Evolutionary conservation across 2,888 invertebrate species (phyloP).

Genomic region (Phania funesta): DNA sequence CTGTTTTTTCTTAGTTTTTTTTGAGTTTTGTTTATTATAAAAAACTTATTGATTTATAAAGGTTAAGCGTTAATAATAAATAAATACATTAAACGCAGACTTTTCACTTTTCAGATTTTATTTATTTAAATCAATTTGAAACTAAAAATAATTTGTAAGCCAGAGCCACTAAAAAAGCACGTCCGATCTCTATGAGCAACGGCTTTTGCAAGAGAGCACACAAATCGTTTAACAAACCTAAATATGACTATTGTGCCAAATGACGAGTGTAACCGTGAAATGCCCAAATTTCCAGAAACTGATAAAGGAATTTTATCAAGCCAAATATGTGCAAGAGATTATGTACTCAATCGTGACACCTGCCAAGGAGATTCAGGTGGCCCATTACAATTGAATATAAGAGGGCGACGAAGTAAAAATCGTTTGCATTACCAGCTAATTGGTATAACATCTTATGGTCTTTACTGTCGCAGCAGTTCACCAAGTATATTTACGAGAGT

Average conservation of each 20-base stretch:
- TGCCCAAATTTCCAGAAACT: constrained; percentile 72
- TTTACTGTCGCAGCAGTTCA: constrained; percentile 75
- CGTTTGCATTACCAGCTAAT: constrained; percentile 75
- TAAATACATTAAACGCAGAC: no score
- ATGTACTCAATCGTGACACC: constrained; percentile 74
- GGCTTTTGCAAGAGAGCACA: constrained; percentile 77
- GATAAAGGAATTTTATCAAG: constrained; percentile 74
- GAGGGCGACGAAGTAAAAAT: constrained; percentile 69
- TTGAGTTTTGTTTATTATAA: no score
- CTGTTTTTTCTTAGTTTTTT: no score
- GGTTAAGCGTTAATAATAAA: no score
- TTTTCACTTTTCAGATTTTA: no score
- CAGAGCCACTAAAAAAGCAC: no score
- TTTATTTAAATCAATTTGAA: no score
- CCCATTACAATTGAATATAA: constrained; percentile 76
- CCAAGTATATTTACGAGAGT: constrained; percentile 78
- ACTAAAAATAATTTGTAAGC: no score
- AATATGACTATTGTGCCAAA: constrained; percentile 76
- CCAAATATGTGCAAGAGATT: constrained; percentile 78
- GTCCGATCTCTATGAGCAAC: no score
- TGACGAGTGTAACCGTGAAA: constrained; percentile 72
- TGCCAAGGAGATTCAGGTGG: constrained; percentile 80
- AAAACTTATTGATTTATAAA: no score
- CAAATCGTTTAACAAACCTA: constrained; percentile 76
- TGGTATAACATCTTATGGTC: constrained; percentile 79